Evolutionary conservation across 2,888 invertebrate genomes (phyloP).

Genomic region (Osmoderma eremita): DNA sequence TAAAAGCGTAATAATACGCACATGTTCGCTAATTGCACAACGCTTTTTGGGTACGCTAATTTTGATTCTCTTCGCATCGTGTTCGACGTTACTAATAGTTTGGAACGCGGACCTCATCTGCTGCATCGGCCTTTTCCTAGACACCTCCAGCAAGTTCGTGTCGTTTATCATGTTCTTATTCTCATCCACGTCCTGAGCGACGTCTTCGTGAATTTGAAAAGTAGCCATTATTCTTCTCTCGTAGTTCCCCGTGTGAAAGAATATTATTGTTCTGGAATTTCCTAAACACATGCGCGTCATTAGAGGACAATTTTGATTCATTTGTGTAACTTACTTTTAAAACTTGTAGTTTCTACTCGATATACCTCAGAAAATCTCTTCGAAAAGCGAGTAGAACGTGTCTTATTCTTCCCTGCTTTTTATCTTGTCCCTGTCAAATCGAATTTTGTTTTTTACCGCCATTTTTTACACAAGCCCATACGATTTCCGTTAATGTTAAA

Average conservation of each 20-base stretch:
- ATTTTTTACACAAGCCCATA: slow-evolving; percentile 13
- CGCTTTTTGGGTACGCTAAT: background rate
- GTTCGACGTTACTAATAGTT: slow-evolving; percentile 18
- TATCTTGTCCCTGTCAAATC: slow-evolving; percentile 8
- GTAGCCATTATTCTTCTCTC: slow-evolving; percentile 52
- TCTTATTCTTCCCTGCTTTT: background rate
- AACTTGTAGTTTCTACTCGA: background rate
- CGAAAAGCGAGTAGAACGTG: background rate
- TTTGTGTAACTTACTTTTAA: background rate
- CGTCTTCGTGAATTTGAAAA: slow-evolving; percentile 55
- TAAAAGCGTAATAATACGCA: slow-evolving; percentile 13
- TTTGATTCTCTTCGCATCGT: slow-evolving; percentile 33
- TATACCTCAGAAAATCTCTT: background rate
- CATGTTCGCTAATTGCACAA: background rate
- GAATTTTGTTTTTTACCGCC: slow-evolving; percentile 35
- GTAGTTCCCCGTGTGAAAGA: background rate
- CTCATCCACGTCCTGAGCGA: slow-evolving; percentile 43
- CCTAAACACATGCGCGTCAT: background rate
- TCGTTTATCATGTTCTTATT: slow-evolving; percentile 37
- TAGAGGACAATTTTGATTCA: background rate
- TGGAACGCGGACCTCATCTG: slow-evolving; percentile 23
- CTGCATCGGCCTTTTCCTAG: slow-evolving; percentile 40
- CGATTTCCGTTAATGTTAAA: slow-evolving; percentile 17
- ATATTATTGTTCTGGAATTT: background rate
- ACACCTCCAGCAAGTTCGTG: slow-evolving; percentile 28